A percentile compares a stretch with the other conserved stretches of the same genome.
These are phyloP conservation scores for Discoglossus pictus DNA, from an alignment of 2,797 vertebrate species.

Conservation along the genomic window DNA sequence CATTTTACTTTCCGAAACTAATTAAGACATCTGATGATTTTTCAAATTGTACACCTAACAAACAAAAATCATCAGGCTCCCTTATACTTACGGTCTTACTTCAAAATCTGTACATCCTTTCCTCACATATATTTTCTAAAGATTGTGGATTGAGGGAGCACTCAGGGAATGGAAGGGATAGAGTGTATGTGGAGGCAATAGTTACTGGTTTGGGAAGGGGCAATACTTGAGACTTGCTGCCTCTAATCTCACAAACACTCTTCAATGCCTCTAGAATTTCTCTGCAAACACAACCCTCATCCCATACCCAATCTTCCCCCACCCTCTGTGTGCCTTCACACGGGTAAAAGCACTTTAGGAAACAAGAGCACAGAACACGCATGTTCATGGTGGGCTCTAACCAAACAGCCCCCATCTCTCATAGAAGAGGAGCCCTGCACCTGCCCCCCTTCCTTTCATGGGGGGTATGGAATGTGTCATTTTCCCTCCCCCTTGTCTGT, in stretches of 20 bases:
- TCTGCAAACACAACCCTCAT: constrained; percentile 21
- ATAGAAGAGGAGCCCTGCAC: constrained; percentile 27
- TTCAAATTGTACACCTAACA: too few relatives aligned
- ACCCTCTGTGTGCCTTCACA: constrained; percentile 26
- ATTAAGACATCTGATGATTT: too few relatives aligned
- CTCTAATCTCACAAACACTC: constrained; percentile 7
- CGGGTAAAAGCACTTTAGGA: constrained; percentile 42
- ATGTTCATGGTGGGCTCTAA: constrained; percentile 30
- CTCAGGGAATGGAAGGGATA: constrained; percentile 10
- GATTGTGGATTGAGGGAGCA: neutral
- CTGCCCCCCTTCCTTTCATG: constrained; percentile 30
- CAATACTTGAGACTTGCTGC: constrained; percentile 23
- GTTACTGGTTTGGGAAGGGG: constrained; percentile 1
- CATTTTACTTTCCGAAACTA: neutral
- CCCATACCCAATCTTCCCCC: constrained; percentile 14
- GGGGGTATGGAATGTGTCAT: constrained; percentile 49
- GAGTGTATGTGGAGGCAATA: neutral
- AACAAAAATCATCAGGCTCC: too few relatives aligned
- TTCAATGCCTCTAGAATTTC: constrained; percentile 9
- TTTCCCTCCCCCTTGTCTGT: constrained; percentile 33
- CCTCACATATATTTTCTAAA: too few relatives aligned
- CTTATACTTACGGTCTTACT: too few relatives aligned
- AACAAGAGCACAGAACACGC: constrained; percentile 35
- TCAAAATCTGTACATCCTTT: too few relatives aligned
- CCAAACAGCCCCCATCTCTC: constrained; percentile 23